Evolutionary conservation across 64 coral and sea anemone species (phyloP).

Genomic region (Montipora cactus): DNA sequence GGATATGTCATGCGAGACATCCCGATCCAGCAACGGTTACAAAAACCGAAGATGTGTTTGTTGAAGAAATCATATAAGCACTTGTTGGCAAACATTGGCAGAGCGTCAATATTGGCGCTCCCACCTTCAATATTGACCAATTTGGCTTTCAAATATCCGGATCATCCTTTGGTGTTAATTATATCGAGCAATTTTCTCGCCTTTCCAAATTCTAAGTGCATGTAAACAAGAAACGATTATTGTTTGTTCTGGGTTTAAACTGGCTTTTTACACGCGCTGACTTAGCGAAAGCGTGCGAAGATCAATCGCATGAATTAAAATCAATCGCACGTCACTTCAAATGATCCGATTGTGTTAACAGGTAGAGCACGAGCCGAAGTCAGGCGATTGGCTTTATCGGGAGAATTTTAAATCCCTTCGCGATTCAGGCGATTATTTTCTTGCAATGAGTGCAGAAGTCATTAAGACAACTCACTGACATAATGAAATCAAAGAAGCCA

Average conservation of each 20-base stretch:
- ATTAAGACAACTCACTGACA: slow-evolving; percentile 94
- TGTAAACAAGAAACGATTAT: slow-evolving; percentile 57
- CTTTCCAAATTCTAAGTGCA: slow-evolving; percentile 65
- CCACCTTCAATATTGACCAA: slow-evolving; percentile 70
- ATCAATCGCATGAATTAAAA: not conserved
- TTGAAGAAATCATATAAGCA: slow-evolving; percentile 23
- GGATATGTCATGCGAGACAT: not conserved
- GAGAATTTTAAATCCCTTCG: not conserved
- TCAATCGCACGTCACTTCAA: not conserved
- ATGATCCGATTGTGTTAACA: not conserved
- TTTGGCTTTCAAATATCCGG: slow-evolving; percentile 69
- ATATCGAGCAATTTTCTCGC: slow-evolving; percentile 62
- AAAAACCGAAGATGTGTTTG: not conserved
- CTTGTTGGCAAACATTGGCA: slow-evolving; percentile 41
- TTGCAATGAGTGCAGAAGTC: slow-evolving; percentile 72
- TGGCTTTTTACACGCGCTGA: not conserved
- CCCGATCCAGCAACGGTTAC: not conserved
- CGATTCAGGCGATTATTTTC: not conserved
- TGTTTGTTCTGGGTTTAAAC: slow-evolving; percentile 7
- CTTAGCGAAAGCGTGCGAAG: not conserved
- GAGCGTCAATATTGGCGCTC: slow-evolving; percentile 21
- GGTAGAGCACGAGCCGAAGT: not conserved
- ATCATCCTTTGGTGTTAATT: slow-evolving; percentile 59
- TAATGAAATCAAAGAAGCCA: slow-evolving; percentile 92
- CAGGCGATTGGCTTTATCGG: not conserved